These are phyloP conservation scores for Neocloeon triangulifer DNA, from an alignment of 1,140 invertebrate genomes.

Conservation along the genomic window DNA sequence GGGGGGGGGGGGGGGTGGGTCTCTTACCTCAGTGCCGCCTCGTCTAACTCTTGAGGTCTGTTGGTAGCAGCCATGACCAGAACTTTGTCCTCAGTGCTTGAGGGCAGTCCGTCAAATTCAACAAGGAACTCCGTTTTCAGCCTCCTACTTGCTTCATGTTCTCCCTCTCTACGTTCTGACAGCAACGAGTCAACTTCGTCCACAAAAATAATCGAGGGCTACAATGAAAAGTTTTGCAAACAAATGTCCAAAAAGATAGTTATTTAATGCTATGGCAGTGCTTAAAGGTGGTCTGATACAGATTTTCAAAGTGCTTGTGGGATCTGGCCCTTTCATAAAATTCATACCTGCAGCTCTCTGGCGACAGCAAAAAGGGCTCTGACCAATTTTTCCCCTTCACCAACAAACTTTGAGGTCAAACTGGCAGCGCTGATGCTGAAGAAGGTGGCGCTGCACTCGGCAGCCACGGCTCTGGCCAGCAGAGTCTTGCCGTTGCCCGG, in stretches of 20 bases:
- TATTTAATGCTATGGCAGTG: slow-evolving; percentile 1
- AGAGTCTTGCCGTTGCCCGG: slow-evolving; percentile 90
- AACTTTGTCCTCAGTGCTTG: slow-evolving; percentile 65
- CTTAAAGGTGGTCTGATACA: neutral
- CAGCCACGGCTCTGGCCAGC: slow-evolving; percentile 72
- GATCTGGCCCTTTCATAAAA: no score
- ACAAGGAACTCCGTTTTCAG: slow-evolving; percentile 98
- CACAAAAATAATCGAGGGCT: slow-evolving; percentile 87
- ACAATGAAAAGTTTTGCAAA: slow-evolving; percentile 8
- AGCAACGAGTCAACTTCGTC: slow-evolving; percentile 93
- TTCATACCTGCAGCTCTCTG: slow-evolving; percentile 50
- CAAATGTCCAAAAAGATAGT: no score
- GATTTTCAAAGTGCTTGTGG: no score
- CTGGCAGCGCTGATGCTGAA: slow-evolving; percentile 93
- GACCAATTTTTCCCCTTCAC: slow-evolving; percentile 95
- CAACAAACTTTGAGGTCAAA: slow-evolving; percentile 95
- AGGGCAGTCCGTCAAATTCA: slow-evolving; percentile 80
- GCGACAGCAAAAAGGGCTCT: slow-evolving; percentile 86
- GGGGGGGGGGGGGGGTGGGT: no score
- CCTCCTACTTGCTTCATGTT: slow-evolving; percentile 85
- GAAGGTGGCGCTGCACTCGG: slow-evolving; percentile 77
- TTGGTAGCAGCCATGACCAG: slow-evolving; percentile 96
- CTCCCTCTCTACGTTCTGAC: slow-evolving; percentile 69
- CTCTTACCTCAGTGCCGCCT: slow-evolving; percentile 62
- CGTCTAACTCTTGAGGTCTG: slow-evolving; percentile 82